Evolutionary conservation across 2,888 invertebrate genomes (phyloP), one percentile per base, ranked within the genome.

Genomic region (Lagria hirta): DNA sequence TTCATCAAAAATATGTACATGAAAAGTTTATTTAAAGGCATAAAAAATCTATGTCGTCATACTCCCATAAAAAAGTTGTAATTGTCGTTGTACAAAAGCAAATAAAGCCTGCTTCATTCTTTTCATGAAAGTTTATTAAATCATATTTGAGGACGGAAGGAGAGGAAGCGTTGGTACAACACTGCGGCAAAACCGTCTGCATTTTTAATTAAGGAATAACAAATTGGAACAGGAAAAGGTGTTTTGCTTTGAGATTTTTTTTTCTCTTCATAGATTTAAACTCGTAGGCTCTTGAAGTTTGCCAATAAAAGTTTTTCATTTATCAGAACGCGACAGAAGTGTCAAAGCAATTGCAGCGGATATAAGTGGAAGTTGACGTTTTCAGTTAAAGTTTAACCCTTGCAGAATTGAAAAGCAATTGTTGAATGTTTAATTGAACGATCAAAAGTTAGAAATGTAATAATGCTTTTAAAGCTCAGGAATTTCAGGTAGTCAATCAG

Each of bases 171-270:
- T 1, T 23, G 38, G 29, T 18, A 30, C 36, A 15, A 27, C 36
- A 26, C 26, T 17, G 7, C 12, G 16, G 24, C 36, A 26, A 36
- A 38, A 17, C 30, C 32, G n/a, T 16, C 33, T 41, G 21, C 26
- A 41, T 33, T 41, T 41, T 41, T 41, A 41, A 41, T 41, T 41
- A 41, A 41, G 33, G n/a, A 41, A 41, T 24, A 41, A 41, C 41
- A 41, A 41, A 38, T 38, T 29, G 17, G 20, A 18, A n/a, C 5
- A n/a, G n/a, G n/a, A 12, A n/a, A 35, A 35, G 26, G 22, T 22
- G 33, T 33, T 33, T 23, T 33, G n/a, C n/a, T n/a, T n/a, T n/a
- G n/a, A n/a, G 22, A 33, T 17, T 33, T 33, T 33, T 20, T 33
- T 33, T 4, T 10, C n/a, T n/a, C n/a, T 10, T 4, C 21, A 33